Percentiles rank a stretch among this genome's conserved stretches.
phyloP scores from a whole-genome alignment of 2,113 vertebrate genomes.

The Oreochromis niloticus region DNA sequence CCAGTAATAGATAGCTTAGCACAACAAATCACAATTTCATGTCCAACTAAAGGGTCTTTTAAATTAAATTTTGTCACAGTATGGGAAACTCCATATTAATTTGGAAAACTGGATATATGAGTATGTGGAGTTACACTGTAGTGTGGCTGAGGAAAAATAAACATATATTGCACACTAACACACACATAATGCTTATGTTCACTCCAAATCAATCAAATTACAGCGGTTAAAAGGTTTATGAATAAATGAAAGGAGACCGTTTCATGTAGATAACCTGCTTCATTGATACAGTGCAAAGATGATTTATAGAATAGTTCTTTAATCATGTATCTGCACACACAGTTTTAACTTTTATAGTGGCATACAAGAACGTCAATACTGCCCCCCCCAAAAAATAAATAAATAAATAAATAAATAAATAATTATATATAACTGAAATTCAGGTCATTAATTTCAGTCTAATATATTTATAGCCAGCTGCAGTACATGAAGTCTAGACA shows the following conservation, averaged over 20 bases:
- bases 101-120: neutral
- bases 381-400: neutral
- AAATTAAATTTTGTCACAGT: neutral
- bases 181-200: neutral
- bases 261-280: neutral
- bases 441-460: neutral
- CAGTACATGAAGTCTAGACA: neutral
- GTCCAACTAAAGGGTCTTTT: neutral
- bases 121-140: neutral
- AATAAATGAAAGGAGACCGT: neutral
- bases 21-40: neutral
- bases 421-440: neutral
- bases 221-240: neutral
- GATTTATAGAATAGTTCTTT: neutral
- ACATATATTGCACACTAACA: neutral
- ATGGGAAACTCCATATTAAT: neutral
- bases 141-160: neutral
- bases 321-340: neutral
- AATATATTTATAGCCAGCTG: neutral
- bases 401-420: neutral
- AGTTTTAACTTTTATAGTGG: neutral
- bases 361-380: neutral
- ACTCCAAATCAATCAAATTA: neutral
- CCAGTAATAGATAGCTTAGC: neutral
- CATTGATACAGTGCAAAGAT: neutral